These are phyloP conservation scores for Zaprionus obscuricornis DNA, from an alignment of 2,888 invertebrate genomes.

Conservation along the genomic window DNA sequence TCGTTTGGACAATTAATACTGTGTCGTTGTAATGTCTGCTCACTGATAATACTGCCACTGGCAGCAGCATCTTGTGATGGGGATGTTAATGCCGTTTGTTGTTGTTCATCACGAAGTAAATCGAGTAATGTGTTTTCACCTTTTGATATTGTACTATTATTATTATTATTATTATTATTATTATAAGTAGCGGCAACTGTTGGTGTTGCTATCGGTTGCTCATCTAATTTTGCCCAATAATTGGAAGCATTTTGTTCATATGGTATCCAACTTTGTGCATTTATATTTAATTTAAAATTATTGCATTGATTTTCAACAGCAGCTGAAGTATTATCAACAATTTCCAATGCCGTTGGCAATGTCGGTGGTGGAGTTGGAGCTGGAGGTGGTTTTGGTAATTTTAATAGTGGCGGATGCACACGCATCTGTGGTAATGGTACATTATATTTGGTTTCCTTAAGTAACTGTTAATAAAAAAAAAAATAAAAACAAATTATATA, in stretches of 20 bases:
- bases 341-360: neutral
- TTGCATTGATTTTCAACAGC: too few relatives aligned
- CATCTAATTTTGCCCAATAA: constrained; percentile 70
- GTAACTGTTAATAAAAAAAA: constrained; percentile 52
- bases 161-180: too few relatives aligned
- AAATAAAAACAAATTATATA: neutral
- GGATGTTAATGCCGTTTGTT: neutral
- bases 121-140: constrained; percentile 68
- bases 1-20: constrained; percentile 84
- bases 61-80: constrained; percentile 1
- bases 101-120: constrained; percentile 66
- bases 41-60: neutral
- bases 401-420: constrained; percentile 60
- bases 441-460: constrained; percentile 77
- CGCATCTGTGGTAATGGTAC: constrained; percentile 79
- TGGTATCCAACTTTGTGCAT: constrained; percentile 74
- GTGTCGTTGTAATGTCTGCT: constrained; percentile 65
- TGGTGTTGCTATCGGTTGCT: neutral
- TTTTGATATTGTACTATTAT: too few relatives aligned
- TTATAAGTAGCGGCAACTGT: neutral
- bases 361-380: constrained; percentile 5
- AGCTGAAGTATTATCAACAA: too few relatives aligned
- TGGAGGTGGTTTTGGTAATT: constrained; percentile 10
- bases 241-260: constrained; percentile 73
- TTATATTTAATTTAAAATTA: constrained; percentile 39